Percentiles rank a stretch among this genome's conserved stretches.
These are phyloP conservation scores for Brachionus plicatilis DNA, from an alignment of 1,140 invertebrate species.

Conservation along the genomic window DNA sequence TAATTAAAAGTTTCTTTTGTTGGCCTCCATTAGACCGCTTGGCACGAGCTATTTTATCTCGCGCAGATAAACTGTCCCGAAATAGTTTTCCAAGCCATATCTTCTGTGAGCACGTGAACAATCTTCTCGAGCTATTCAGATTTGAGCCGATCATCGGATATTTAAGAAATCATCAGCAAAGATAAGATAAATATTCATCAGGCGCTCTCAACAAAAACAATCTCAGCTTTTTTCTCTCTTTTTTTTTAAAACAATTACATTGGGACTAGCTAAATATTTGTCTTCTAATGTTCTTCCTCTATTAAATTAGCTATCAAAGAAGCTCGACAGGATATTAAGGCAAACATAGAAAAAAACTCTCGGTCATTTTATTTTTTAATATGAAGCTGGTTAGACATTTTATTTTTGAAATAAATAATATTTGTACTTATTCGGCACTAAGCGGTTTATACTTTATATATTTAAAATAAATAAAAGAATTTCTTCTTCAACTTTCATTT, in stretches of 20 bases:
- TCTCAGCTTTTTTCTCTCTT: neutral
- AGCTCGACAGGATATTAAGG: neutral
- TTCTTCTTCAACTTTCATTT: no score
- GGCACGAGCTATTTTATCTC: neutral
- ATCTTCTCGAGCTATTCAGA: neutral
- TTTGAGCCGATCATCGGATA: neutral
- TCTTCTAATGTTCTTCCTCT: neutral
- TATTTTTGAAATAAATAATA: no score
- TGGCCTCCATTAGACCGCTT: neutral
- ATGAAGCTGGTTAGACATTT: no score
- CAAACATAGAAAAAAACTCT: neutral
- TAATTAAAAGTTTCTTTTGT: neutral
- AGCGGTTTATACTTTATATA: no score
- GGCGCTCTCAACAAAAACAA: neutral
- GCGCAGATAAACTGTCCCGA: neutral
- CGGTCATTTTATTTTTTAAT: no score
- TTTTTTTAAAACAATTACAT: neutral
- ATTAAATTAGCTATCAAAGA: neutral
- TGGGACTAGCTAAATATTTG: neutral
- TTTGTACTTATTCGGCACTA: no score
- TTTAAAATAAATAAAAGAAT: no score
- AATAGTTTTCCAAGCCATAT: neutral
- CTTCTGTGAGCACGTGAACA: neutral
- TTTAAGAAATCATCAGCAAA: neutral
- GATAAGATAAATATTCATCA: neutral